Conservation (phyloP, 1,140 invertebrate species). For the Papilio xuthus region DNA sequence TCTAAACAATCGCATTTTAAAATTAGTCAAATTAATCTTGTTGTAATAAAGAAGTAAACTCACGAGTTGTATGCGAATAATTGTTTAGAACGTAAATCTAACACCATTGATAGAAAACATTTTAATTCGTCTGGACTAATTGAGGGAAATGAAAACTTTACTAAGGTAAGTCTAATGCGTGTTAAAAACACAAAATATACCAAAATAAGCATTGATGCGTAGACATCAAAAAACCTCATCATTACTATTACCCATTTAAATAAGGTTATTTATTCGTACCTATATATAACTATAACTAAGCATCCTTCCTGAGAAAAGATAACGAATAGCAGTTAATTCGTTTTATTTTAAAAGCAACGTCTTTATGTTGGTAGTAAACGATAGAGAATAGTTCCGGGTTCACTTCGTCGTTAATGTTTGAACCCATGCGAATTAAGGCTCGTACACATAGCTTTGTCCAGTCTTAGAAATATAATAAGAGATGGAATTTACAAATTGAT, state of each 20-base stretch:
- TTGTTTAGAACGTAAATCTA: no score
- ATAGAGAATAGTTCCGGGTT: neutral
- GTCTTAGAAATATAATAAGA: neutral
- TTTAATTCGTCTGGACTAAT: no score
- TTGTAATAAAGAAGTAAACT: neutral
- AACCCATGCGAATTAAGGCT: neutral
- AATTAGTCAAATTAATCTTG: neutral
- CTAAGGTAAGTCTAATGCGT: neutral
- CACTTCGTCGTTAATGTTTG: neutral
- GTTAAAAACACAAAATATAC: neutral
- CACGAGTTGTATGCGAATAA: no score
- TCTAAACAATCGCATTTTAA: no score
- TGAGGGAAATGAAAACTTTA: neutral
- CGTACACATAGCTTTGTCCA: neutral
- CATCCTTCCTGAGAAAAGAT: neutral
- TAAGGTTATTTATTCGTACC: no score
- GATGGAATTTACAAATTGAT: no score
- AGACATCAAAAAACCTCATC: neutral
- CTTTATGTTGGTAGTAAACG: constrained; percentile 13
- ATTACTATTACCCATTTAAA: no score
- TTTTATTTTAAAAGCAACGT: constrained; percentile 11
- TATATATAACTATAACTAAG: neutral
- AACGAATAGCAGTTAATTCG: neutral
- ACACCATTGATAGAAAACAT: no score
- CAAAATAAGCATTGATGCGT: no score